Percentiles rank a stretch among this genome's conserved stretches.
Conservation (phyloP, 2,797 vertebrate species). For the Astyanax mexicanus region DNA sequence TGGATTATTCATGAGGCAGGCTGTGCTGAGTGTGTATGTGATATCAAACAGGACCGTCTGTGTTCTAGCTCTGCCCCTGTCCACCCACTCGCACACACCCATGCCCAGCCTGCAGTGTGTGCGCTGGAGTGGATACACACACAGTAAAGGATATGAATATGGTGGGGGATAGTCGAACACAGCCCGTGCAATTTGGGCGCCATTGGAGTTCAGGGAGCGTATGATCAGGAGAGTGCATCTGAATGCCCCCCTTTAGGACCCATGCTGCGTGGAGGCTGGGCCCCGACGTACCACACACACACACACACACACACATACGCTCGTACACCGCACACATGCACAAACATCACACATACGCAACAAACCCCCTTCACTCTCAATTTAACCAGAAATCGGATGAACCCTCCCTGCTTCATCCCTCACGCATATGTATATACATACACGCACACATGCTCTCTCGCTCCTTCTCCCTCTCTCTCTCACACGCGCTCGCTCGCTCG, state of each 20-base stretch:
- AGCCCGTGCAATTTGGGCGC: constrained; percentile 87
- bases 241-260: constrained; percentile 91
- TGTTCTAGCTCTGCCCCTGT: constrained; percentile 51
- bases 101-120: constrained; percentile 51
- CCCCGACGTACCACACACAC: constrained; percentile 78
- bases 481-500: constrained; percentile 22
- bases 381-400: constrained; percentile 96
- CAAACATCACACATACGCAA: constrained; percentile 62
- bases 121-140: constrained; percentile 64
- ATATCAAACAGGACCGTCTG: constrained; percentile 53
- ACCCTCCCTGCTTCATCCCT: constrained; percentile 63
- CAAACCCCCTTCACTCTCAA: constrained; percentile 92
- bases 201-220: constrained; percentile 95
- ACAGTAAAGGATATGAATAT: constrained; percentile 83
- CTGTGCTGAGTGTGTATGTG: constrained; percentile 26
- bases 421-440: constrained; percentile 8
- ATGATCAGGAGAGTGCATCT: constrained; percentile 91
- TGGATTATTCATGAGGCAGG: constrained; percentile 50
- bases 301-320: constrained; percentile 74
- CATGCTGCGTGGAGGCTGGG: constrained; percentile 90
- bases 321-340: constrained; percentile 87
- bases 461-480: constrained; percentile 28
- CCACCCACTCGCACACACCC: constrained; percentile 46
- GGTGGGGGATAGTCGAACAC: constrained; percentile 87
- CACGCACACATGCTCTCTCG: constrained; percentile 28